Evolutionary conservation across 1,140 invertebrate species (phyloP), one percentile per base, ranked within the genome.

Genomic region (Papilio polytes): DNA sequence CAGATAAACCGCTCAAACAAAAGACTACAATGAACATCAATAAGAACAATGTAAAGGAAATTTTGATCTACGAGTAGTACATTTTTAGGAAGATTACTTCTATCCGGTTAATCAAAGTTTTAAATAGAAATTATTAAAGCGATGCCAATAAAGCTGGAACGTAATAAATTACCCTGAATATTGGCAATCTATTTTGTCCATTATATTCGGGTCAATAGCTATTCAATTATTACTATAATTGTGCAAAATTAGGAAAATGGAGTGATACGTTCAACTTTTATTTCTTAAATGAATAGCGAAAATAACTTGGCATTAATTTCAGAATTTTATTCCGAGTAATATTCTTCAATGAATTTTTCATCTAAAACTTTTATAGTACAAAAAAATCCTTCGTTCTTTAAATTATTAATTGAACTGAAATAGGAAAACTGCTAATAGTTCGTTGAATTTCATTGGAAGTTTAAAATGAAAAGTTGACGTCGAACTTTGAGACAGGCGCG

Each of bases 391-490:
- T 56, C 53, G n/a, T 20, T 18, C 59, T 63, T 63, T 63, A 63
- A 63, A 63, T 26, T 63, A 63, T 63, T 22, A 26, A 22, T 26
- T 70, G 63, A 70, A 70, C 26, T 36, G 63, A 31, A 31, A 31
- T 31, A 31, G 63, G 26, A 70, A 70, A 70, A 70, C 63, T 70
- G 26, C 63, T 70, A 70, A 70, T 70, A 70, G 63, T 70, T 70
- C 63, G 63, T 36, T 70, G 63, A 70, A 36, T 31, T 70, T 31
- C 63, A 70, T 70, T 70, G 26, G 13, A 70, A 70, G 63, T 70
- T 70, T 70, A 70, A 70, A 70, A 70, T 70, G 63, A 70, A 70
- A 70, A 31, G 63, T 70, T 70, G 63, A 70, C 15, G 13, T 70
- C 63, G 12, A 70, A 70, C 63, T 70, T 70, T 70, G 26, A 70